Evolutionary conservation across 2,797 vertebrate species (phyloP), one percentile per base, ranked within the genome.

Genomic region (Girardinus metallicus): DNA sequence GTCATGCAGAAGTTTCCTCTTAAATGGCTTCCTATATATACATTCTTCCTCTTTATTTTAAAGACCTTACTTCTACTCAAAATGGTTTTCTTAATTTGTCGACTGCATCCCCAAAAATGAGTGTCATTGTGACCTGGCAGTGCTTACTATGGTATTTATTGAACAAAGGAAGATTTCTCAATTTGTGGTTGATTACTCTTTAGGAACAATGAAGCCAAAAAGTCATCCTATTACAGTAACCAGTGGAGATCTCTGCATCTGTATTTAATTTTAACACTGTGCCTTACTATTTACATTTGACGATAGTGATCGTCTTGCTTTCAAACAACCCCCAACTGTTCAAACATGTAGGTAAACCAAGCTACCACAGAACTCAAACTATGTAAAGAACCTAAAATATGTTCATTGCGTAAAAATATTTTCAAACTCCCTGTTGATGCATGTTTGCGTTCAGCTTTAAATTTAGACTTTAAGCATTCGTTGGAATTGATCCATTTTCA

Each of bases 361-460:
- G 57, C 47, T 78, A 43, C 39, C 51, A 70, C 34, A 68, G n/a
- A 55, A 53, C 55, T 60, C 21, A 55, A 21, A 80, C 29, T 78
- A 78, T 86, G 43, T 62, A 80, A 80, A 75, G 74, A 71, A 73
- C 64, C 43, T 68, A 29, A 85, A 85, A 84, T 41, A 86, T 82
- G 29, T 79, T 76, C 10, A 29, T 81, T 73, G 62, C 78, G 41
- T 73, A 83, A 62, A 84, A 73, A 81, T 5, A 77, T 80, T 64
- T 3, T 39, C 62, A 46, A 78, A 51, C 41, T 16, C 31, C 76
- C 55, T 78, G 55, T 83, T 60, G 31, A 72, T 77, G 68, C 70
- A 53, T 76, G 23, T 78, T 85, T 80, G 15, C 43, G 44, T 74
- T 55, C 41, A 49, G 16, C 4, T 9, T 26, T 62, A 6, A 26